Evolutionary conservation across 37 sponge, comb jelly and placozoan species (phyloP).

Genomic region (Cliona cf. orientalis): DNA sequence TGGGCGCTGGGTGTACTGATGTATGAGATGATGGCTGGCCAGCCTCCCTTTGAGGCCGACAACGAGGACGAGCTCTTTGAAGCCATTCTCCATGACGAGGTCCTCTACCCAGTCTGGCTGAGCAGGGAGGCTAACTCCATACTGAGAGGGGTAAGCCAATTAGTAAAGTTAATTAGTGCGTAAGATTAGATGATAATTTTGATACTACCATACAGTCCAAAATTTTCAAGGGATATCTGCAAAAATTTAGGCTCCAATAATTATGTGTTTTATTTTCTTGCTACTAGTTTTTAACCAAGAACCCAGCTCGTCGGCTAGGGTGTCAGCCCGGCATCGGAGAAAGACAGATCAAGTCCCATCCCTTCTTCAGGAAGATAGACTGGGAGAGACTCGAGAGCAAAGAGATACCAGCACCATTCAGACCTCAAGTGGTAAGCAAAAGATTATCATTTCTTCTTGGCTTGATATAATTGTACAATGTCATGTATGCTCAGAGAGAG

Average conservation of each 20-base stretch:
- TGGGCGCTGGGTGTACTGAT: conserved; percentile 99
- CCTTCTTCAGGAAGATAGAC: conserved; percentile 91
- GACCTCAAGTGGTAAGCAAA: conserved; percentile 95
- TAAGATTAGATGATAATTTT: too few relatives aligned
- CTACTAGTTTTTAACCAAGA: conserved; percentile 87
- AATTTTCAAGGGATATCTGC: too few relatives aligned
- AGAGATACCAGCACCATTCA: conserved; percentile 86
- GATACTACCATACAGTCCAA: too few relatives aligned
- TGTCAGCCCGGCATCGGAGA: conserved; percentile 92
- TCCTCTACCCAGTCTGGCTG: conserved; percentile 97
- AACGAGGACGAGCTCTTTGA: conserved; percentile 97
- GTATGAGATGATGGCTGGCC: conserved; percentile 99
- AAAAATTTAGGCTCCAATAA: too few relatives aligned
- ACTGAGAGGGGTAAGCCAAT: conserved; percentile 94
- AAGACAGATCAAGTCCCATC: conserved; percentile 82
- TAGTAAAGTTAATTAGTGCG: too few relatives aligned
- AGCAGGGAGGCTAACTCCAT: conserved; percentile 93
- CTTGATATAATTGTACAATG: not conserved
- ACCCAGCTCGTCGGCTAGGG: conserved; percentile 82
- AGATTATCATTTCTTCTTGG: not conserved
- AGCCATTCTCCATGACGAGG: conserved; percentile 95
- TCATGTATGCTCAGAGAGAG: not conserved
- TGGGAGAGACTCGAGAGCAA: conserved; percentile 89
- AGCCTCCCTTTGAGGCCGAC: conserved; percentile 99
- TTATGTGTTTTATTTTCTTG: not conserved